These are phyloP conservation scores for Onchidella celtica DNA, from an alignment of 2,888 invertebrate genomes.

Conservation along the genomic window DNA sequence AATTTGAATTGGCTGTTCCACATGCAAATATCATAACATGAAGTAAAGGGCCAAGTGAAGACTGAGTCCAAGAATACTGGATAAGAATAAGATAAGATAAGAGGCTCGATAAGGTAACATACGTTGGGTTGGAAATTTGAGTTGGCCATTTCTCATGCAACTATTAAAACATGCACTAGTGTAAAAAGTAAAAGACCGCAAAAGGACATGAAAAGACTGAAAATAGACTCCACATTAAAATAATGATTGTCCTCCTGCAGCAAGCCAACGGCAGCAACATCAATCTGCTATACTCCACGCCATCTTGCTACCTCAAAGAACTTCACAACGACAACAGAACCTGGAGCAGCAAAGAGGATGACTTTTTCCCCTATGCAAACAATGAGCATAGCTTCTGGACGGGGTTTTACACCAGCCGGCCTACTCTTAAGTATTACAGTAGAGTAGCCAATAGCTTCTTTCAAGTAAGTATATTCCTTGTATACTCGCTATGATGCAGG, in stretches of 20 bases:
- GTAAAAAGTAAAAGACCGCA: too few relatives aligned
- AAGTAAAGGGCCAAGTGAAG: too few relatives aligned
- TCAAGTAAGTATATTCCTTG: constrained; percentile 74
- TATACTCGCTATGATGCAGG: neutral
- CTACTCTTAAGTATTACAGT: constrained; percentile 81
- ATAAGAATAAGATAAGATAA: too few relatives aligned
- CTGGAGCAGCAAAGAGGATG: constrained; percentile 83
- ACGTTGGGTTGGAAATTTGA: too few relatives aligned
- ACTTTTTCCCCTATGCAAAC: constrained; percentile 84
- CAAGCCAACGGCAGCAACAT: constrained; percentile 80
- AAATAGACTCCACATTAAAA: neutral
- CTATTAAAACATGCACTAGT: too few relatives aligned
- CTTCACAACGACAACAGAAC: constrained; percentile 84
- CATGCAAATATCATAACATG: too few relatives aligned
- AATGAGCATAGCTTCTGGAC: constrained; percentile 95
- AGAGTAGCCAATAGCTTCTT: constrained; percentile 80
- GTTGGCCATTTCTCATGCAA: too few relatives aligned
- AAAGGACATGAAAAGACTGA: too few relatives aligned
- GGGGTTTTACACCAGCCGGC: constrained; percentile 84
- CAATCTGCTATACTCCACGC: constrained; percentile 85
- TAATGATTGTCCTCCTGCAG: constrained; percentile 59
- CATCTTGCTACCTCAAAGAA: constrained; percentile 82
- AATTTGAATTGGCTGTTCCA: too few relatives aligned
- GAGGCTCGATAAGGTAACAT: too few relatives aligned
- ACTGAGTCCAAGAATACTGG: too few relatives aligned